Evolutionary conservation across 1,140 invertebrate genomes (phyloP).

Genomic region (Ptiloglossa arizonensis): DNA sequence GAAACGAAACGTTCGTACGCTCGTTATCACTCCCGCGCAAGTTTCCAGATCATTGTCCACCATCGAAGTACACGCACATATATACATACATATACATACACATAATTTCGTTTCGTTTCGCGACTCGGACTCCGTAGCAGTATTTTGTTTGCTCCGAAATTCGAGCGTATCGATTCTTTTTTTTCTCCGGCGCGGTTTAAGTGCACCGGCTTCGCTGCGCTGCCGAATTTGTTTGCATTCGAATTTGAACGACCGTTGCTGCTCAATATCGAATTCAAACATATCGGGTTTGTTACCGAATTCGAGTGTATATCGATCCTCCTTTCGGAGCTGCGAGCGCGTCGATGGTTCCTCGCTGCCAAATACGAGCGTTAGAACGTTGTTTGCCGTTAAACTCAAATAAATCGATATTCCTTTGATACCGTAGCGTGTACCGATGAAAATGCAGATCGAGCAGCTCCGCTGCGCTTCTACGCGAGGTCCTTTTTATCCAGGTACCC

Average conservation of each 20-base stretch:
- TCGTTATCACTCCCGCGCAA: too few relatives aligned
- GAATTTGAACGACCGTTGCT: conserved; percentile 38
- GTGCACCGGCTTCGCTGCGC: not conserved
- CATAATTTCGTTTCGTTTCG: not conserved
- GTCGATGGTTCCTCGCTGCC: not conserved
- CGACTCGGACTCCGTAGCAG: not conserved
- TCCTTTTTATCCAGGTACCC: not conserved
- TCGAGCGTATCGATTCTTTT: not conserved
- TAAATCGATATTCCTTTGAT: conserved; percentile 43
- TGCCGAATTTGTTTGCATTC: conserved; percentile 35
- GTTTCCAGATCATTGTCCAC: too few relatives aligned
- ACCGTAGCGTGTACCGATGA: not conserved
- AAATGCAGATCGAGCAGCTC: conserved; percentile 15
- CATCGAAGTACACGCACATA: too few relatives aligned
- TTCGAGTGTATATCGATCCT: conserved; percentile 36
- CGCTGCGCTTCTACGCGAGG: not conserved
- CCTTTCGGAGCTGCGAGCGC: not conserved
- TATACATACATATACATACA: too few relatives aligned
- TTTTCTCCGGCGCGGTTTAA: not conserved
- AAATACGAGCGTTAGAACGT: conserved; percentile 8
- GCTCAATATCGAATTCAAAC: conserved; percentile 44
- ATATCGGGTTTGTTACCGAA: conserved; percentile 36
- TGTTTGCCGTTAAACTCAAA: conserved; percentile 45
- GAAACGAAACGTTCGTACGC: too few relatives aligned
- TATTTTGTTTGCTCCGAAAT: not conserved